A percentile compares a stretch with the other conserved stretches of the same genome.
Conservation (phyloP, 2,113 vertebrate genomes). For the Telmatochromis sp. region DNA sequence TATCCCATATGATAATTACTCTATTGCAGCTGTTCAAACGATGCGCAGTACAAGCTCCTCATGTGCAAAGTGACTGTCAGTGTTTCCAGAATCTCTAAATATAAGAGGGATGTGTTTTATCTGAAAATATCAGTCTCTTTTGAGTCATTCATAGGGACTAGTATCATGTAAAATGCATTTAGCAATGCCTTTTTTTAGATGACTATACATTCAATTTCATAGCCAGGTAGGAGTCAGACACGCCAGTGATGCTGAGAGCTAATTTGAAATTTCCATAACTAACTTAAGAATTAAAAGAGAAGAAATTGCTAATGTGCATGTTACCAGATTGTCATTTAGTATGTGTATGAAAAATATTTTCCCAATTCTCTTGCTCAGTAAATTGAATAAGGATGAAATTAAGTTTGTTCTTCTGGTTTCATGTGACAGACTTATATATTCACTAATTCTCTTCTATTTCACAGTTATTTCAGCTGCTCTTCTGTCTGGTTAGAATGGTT, state of each 20-base stretch:
- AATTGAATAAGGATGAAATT: not conserved
- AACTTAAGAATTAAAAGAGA: rapidly evolving
- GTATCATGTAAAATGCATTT: not conserved
- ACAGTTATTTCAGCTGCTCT: not conserved
- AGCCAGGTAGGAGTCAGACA: not conserved
- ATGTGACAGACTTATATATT: not conserved
- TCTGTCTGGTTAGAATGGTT: not conserved
- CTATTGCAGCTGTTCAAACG: not conserved
- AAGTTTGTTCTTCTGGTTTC: not conserved
- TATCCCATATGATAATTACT: not conserved
- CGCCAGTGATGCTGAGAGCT: not conserved
- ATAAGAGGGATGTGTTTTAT: not conserved
- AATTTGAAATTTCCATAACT: not conserved
- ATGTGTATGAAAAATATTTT: not conserved
- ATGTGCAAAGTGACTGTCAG: not conserved
- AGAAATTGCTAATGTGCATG: not conserved
- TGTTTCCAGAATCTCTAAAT: not conserved
- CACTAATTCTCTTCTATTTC: not conserved
- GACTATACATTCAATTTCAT: not conserved
- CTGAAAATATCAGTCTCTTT: not conserved
- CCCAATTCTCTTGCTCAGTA: not conserved
- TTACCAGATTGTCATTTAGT: not conserved
- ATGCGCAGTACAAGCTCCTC: not conserved
- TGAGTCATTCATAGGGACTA: not conserved
- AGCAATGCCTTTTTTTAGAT: not conserved